These are phyloP conservation scores for Channa maculata DNA, from an alignment of 2,113 vertebrate species.

Conservation along the genomic window DNA sequence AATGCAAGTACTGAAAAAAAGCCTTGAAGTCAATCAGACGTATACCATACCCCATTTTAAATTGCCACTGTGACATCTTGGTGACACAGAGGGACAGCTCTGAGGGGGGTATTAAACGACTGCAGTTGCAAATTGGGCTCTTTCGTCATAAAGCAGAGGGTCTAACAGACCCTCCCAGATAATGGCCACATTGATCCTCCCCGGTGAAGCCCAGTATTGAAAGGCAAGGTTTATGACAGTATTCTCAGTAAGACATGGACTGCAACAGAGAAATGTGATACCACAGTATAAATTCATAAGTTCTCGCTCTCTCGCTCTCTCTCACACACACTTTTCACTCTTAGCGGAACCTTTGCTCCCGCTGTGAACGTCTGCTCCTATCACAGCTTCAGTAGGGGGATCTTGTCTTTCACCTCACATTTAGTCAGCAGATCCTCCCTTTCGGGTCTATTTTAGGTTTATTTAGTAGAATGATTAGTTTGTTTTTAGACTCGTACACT, in stretches of 20 bases:
- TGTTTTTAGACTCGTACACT: too few species aligned
- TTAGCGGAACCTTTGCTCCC: slow-evolving; percentile 31
- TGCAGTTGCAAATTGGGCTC: slow-evolving; percentile 56
- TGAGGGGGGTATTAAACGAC: slow-evolving; percentile 37
- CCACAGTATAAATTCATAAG: slow-evolving; percentile 53
- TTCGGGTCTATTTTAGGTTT: too few species aligned
- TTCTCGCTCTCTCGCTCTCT: slow-evolving; percentile 7
- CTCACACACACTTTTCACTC: background rate
- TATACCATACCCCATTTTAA: background rate
- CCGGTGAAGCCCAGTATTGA: slow-evolving; percentile 46
- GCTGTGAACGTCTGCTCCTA: slow-evolving; percentile 37
- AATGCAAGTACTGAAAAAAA: slow-evolving; percentile 18
- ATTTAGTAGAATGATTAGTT: too few species aligned
- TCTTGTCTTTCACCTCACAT: slow-evolving; percentile 8
- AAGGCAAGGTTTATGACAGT: slow-evolving; percentile 66
- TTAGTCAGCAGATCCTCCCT: background rate
- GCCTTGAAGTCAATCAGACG: slow-evolving; percentile 49
- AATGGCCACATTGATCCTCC: slow-evolving; percentile 66
- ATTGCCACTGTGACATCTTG: slow-evolving; percentile 3
- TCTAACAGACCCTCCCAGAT: slow-evolving; percentile 42
- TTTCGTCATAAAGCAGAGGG: slow-evolving; percentile 43
- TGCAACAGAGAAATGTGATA: slow-evolving; percentile 62
- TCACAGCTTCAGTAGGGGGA: slow-evolving; percentile 15
- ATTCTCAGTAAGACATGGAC: slow-evolving; percentile 62
- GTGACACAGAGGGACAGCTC: slow-evolving; percentile 28